These are phyloP conservation scores for Gymnosoma rotundatum DNA, from an alignment of 2,888 invertebrate genomes.

Conservation along the genomic window DNA sequence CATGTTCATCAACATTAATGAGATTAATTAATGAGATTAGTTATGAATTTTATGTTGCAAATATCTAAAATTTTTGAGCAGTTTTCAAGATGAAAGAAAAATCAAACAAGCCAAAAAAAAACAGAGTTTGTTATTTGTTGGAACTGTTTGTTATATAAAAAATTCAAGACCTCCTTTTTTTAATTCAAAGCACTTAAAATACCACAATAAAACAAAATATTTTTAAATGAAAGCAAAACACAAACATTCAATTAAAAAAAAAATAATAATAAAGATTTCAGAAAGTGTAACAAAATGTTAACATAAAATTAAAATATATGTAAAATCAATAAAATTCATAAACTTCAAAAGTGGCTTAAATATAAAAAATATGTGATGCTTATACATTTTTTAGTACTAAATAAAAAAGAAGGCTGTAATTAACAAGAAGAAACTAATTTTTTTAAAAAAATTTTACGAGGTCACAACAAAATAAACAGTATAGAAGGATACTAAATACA, in stretches of 20 bases:
- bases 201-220: conserved; percentile 46
- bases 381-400: neutral
- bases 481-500: neutral
- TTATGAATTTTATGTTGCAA: no score
- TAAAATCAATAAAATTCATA: conserved; percentile 34
- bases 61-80: no score
- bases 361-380: conserved; percentile 30
- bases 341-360: neutral
- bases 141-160: no score
- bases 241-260: neutral
- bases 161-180: no score
- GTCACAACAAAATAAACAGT: neutral
- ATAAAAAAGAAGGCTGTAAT: conserved; percentile 24
- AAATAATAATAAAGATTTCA: no score
- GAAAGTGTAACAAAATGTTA: neutral
- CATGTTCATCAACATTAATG: no score
- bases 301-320: conserved; percentile 28
- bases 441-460: neutral
- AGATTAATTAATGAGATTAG: no score
- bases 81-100: no score
- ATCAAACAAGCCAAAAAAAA: no score
- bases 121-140: no score
- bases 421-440: neutral
- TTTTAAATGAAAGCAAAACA: conserved; percentile 18
- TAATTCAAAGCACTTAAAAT: neutral